A percentile compares a stretch with the other conserved stretches of the same genome.
These are phyloP conservation scores for Apamea monoglypha DNA, from an alignment of 2,888 invertebrate species.

Conservation along the genomic window DNA sequence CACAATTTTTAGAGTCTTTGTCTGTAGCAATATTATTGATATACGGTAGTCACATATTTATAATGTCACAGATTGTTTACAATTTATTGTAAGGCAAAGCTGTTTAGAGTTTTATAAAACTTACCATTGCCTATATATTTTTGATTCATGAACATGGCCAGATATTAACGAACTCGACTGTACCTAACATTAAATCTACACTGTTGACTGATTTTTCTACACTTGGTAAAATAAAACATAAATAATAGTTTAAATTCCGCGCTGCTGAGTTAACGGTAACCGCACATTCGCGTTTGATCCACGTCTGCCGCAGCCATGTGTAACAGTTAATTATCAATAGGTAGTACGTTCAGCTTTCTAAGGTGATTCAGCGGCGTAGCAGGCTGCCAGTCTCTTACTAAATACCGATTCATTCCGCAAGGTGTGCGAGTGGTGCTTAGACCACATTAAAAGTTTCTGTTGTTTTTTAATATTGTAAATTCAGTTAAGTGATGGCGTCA, in stretches of 20 bases:
- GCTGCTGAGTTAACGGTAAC: slow-evolving; percentile 83
- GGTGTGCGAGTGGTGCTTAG: slow-evolving; percentile 71
- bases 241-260: slow-evolving; percentile 77
- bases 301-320: slow-evolving; percentile 86
- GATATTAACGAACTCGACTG: no score
- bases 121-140: no score
- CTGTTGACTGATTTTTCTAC: neutral
- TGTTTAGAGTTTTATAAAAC: no score
- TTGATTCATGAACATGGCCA: no score
- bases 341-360: slow-evolving; percentile 86
- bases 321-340: slow-evolving; percentile 87
- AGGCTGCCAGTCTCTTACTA: slow-evolving; percentile 80
- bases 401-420: slow-evolving; percentile 73
- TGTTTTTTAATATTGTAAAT: slow-evolving; percentile 54
- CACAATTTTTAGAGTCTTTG: no score
- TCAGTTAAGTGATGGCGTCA: slow-evolving; percentile 84
- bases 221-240: slow-evolving; percentile 18
- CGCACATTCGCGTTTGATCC: slow-evolving; percentile 81
- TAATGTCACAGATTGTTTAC: no score
- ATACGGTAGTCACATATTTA: no score
- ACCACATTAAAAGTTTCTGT: slow-evolving; percentile 61
- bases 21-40: no score
- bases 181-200: neutral
- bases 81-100: no score
- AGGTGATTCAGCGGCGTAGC: slow-evolving; percentile 84